Evolutionary conservation across 2,888 invertebrate genomes (phyloP), one percentile per base, ranked within the genome.

Genomic region (Synanthedon tipuliformis): DNA sequence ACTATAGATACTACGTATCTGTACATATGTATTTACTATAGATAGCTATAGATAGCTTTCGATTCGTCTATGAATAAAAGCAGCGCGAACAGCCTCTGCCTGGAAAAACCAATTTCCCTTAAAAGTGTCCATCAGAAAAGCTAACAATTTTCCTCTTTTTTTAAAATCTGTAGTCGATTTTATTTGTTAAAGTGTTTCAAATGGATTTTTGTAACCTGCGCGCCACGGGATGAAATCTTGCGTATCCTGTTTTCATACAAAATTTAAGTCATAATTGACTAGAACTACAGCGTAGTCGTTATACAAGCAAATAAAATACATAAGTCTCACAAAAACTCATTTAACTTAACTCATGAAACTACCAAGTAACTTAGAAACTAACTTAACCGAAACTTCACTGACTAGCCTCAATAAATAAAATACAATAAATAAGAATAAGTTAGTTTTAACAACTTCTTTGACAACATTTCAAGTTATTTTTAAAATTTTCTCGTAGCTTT

Each of bases 371-470:
- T 75, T 75, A 74, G 68, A 64, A 55, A 65, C 72, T 78, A 79
- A 76, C 68, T 66, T 77, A 75, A 78, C 67, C 69, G 64, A 79
- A 73, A 79, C 75, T 72, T 75, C 67, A 69, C 72, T 86, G 86
- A 86, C 86, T 87, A 87, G 86, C 77, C 77, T 79, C 77, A 76
- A 27, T 65, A 67, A 68, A 64, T 60, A 64, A 34, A 61, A 66
- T 66, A 69, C 64, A 71, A 74, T 75, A 74, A 75, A 70, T 72
- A 73, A 60, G 61, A 66, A 58, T 75, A 75, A 78, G 72, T 75
- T 72, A 75, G 66, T 66, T 71, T 69, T 66, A 73, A 73, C 70
- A 50, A 50, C 23, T 11, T 18, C 16, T 34, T n/a, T 16, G 23
- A 49, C 23, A 49, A 49, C 45, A 45, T 45, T 45, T 45, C 45